Percentiles rank a stretch among this genome's conserved stretches.
Conservation (phyloP, 1,140 invertebrate genomes). For the Gyrodactylus salaris region DNA sequence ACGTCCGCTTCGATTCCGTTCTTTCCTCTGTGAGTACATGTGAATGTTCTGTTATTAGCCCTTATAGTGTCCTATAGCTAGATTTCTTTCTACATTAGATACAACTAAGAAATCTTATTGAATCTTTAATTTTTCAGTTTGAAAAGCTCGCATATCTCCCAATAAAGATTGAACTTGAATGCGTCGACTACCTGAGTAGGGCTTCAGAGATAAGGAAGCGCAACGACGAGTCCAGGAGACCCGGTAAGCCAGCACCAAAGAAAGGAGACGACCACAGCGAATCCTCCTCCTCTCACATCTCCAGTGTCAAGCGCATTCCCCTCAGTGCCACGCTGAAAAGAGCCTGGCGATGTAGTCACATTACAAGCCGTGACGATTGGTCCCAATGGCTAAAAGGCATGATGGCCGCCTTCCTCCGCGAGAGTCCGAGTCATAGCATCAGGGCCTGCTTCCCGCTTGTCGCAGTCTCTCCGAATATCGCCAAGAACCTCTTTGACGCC, state of each 20-base stretch:
- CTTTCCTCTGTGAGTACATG: neutral
- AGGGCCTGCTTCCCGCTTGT: constrained; percentile 55
- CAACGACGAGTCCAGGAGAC: constrained; percentile 13
- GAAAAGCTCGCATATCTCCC: constrained; percentile 6
- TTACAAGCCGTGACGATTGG: constrained; percentile 90
- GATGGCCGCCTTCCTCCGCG: constrained; percentile 62
- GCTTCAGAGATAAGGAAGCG: constrained; percentile 20
- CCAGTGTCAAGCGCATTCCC: constrained; percentile 27
- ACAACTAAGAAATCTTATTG: neutral
- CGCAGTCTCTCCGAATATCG: constrained; percentile 28
- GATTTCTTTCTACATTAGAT: neutral
- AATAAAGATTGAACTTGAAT: neutral
- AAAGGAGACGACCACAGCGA: constrained; percentile 11
- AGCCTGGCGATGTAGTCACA: constrained; percentile 50
- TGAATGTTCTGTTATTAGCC: neutral
- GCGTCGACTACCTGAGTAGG: constrained; percentile 13
- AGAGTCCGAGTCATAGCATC: constrained; percentile 65
- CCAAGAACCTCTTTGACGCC: constrained; percentile 46
- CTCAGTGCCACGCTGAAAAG: constrained; percentile 44
- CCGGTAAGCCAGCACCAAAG: constrained; percentile 11
- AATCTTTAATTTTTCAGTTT: neutral
- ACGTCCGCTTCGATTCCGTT: neutral
- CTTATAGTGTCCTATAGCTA: neutral
- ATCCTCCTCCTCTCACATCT: constrained; percentile 13
- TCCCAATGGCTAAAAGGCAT: constrained; percentile 66